phyloP scores from a whole-genome alignment of 2,797 vertebrate genomes.

The Lophura swinhoii region DNA sequence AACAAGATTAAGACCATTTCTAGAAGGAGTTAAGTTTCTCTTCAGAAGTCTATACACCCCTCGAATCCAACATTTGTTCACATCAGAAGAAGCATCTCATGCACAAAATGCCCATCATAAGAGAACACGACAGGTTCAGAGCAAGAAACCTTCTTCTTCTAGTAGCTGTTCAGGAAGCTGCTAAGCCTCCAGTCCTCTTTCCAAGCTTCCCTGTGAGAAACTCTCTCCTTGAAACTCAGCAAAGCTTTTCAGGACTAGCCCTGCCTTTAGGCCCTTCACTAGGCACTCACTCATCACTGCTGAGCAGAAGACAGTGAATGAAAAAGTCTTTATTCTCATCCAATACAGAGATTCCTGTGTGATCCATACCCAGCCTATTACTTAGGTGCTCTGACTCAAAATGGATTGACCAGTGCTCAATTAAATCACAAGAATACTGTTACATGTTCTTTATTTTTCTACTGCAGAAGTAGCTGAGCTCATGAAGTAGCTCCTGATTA shows the following conservation, averaged over 20 bases:
- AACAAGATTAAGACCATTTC: background rate
- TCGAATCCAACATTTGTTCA: background rate
- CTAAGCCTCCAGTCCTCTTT: background rate
- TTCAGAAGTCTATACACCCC: background rate
- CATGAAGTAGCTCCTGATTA: background rate
- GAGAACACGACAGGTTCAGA: background rate
- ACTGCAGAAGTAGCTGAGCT: background rate
- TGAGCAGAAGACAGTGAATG: background rate
- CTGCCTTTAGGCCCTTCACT: background rate
- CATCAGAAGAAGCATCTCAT: background rate
- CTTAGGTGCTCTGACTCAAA: background rate
- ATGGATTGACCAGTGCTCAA: background rate
- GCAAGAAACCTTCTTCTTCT: background rate
- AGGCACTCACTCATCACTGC: background rate
- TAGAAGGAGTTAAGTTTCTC: background rate
- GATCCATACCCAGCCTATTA: background rate
- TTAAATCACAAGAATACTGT: background rate
- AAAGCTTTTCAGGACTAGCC: background rate
- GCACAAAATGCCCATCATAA: background rate
- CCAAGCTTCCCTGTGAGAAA: background rate
- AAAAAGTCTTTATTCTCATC: background rate
- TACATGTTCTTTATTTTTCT: background rate
- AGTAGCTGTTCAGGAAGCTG: background rate
- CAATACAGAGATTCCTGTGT: background rate
- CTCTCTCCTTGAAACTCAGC: background rate